Conservation (phyloP, 2,888 invertebrate genomes). For the Epistrophe eligans region DNA sequence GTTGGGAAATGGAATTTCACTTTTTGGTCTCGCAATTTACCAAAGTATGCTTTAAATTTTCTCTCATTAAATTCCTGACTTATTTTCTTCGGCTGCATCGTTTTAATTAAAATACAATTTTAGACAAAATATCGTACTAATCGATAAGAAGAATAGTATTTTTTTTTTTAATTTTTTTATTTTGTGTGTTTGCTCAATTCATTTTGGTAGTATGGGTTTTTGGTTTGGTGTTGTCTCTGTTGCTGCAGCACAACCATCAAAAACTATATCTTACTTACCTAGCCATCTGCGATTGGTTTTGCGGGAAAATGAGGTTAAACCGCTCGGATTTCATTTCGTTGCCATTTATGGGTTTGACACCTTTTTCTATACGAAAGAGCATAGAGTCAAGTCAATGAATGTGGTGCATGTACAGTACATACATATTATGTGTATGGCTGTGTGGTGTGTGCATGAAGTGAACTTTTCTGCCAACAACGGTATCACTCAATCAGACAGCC, state of each 20-base stretch:
- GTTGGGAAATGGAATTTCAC: slow-evolving; percentile 2
- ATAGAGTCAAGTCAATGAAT: slow-evolving; percentile 42
- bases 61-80: slow-evolving; percentile 25
- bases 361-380: slow-evolving; percentile 56
- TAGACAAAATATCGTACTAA: slow-evolving; percentile 1
- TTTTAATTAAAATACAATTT: slow-evolving; percentile 29
- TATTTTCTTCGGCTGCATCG: background rate
- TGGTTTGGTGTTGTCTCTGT: background rate
- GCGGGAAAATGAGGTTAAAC: slow-evolving; percentile 65
- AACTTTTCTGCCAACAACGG: slow-evolving; percentile 50
- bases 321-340: slow-evolving; percentile 68
- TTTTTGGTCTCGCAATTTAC: background rate
- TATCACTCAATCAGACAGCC: slow-evolving; percentile 58
- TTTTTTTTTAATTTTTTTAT: background rate
- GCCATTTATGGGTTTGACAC: slow-evolving; percentile 70
- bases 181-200: slow-evolving; percentile 1
- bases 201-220: background rate
- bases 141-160: slow-evolving; percentile 18
- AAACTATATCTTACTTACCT: no score
- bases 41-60: slow-evolving; percentile 12
- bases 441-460: background rate
- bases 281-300: background rate
- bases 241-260: background rate
- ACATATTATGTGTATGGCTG: background rate
- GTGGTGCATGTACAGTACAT: background rate